Base-by-base conservation (phyloP, 2,888 invertebrate genomes). In the Theristus sp. region DNA sequence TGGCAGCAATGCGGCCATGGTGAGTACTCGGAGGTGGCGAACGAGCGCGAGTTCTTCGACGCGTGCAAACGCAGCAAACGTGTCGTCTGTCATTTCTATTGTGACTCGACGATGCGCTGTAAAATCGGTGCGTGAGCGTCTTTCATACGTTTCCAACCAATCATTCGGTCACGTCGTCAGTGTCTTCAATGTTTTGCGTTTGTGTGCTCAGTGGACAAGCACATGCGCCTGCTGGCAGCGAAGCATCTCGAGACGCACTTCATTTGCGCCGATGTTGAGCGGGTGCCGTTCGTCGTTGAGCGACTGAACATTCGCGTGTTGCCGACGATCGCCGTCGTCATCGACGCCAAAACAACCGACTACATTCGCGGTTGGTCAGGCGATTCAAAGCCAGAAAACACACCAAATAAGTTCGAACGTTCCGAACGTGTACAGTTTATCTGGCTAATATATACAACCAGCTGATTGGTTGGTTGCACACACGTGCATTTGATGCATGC, bases 41-140 rank as follows among this genome's bases (percentile, higher is more conserved):
- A 88, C 61, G 94, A 96, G 75, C 89, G 89, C 72, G 88, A 88
- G 66, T 94, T 96, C 78, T 96, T 96, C 75, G 84, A 84, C 20
- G 79, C 84, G 0, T 86, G 87, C 60, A 91, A 90, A 25, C 25
- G 22, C 26, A 46, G 55, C 26, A 1, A 38, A 2, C 60, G 60
- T 67, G 84, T 91, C 10, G 84, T 93, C 0, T 85, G 89, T 68
- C 89, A 93, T 74, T 94, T 93, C 77, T 94, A 87, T 76, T 83
- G 86, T 69, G 82, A 83, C 66, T 83, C 84, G 68, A 82, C 88
- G 0, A 84, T 85, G 57, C 82, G 90, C 54, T 89, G 89, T 72
- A 89, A 87, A 81, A 93, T 94, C 75, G n/a, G n/a, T n/a, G n/a
- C n/a, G n/a, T n/a, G n/a, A n/a, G n/a, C n/a, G n/a, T n/a, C n/a